These are phyloP conservation scores for Oryzaephilus surinamensis DNA, from an alignment of 1,140 invertebrate genomes.

Conservation along the genomic window DNA sequence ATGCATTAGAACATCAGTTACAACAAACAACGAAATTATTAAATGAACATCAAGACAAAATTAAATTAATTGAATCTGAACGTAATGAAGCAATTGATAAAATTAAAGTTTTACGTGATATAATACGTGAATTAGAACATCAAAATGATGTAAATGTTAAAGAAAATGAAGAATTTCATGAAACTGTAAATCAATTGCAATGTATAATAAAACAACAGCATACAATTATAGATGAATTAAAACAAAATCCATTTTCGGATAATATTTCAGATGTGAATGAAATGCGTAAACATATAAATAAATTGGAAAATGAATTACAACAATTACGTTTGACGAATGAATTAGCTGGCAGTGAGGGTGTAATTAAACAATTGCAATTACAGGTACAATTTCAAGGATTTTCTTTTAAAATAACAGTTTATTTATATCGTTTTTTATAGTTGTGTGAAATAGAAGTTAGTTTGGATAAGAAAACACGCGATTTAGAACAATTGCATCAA, in stretches of 20 bases:
- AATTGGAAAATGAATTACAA: slow-evolving; percentile 47
- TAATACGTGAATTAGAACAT: slow-evolving; percentile 61
- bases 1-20: slow-evolving; percentile 56
- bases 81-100: slow-evolving; percentile 60
- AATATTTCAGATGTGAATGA: slow-evolving; percentile 20
- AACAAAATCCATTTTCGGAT: slow-evolving; percentile 42
- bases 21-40: slow-evolving; percentile 53
- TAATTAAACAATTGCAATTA: slow-evolving; percentile 41
- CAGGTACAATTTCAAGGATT: slow-evolving; percentile 25
- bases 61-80: slow-evolving; percentile 50
- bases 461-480: slow-evolving; percentile 54
- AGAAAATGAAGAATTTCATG: slow-evolving; percentile 36
- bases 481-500: slow-evolving; percentile 57
- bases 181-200: slow-evolving; percentile 36
- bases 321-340: slow-evolving; percentile 45
- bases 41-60: slow-evolving; percentile 45
- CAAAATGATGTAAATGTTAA: slow-evolving; percentile 49
- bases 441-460: slow-evolving; percentile 48
- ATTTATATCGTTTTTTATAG: slow-evolving; percentile 28
- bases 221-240: slow-evolving; percentile 40
- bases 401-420: neutral
- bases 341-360: slow-evolving; percentile 42
- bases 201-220: slow-evolving; percentile 40
- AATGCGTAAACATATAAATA: slow-evolving; percentile 40
- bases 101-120: slow-evolving; percentile 57